These are phyloP conservation scores for Lasioglossum leucozonium DNA, from an alignment of 2,888 invertebrate genomes.

Conservation along the genomic window DNA sequence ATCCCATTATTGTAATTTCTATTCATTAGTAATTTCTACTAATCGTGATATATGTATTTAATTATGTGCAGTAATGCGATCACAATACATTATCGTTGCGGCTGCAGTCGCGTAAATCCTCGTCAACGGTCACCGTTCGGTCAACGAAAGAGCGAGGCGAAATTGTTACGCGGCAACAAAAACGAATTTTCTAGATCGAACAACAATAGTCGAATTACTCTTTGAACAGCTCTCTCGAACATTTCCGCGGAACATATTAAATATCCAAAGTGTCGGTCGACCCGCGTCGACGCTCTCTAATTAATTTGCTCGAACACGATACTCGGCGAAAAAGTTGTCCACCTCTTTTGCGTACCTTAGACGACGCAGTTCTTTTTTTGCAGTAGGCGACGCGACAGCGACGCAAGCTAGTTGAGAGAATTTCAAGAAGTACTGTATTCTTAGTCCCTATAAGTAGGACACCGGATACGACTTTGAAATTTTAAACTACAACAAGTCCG, in stretches of 20 bases:
- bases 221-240: neutral
- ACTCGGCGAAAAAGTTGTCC: neutral
- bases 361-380: neutral
- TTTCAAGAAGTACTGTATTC: neutral
- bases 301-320: conserved; percentile 1
- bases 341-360: neutral
- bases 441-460: neutral
- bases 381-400: neutral
- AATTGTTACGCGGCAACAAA: neutral
- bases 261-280: neutral
- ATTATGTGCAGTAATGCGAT: neutral
- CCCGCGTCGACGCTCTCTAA: neutral
- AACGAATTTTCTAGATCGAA: too few relatives aligned
- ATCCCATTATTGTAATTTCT: neutral
- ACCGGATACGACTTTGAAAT: conserved; percentile 37
- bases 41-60: neutral
- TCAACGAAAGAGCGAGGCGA: neutral
- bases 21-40: neutral
- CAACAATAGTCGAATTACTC: neutral
- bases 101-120: neutral
- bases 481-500: conserved; percentile 44
- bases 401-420: neutral
- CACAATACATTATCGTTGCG: neutral
- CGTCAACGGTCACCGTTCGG: neutral
- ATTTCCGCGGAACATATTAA: neutral